phyloP scores from a whole-genome alignment of 2,797 vertebrate genomes.

The Nannoperca obscura region DNA sequence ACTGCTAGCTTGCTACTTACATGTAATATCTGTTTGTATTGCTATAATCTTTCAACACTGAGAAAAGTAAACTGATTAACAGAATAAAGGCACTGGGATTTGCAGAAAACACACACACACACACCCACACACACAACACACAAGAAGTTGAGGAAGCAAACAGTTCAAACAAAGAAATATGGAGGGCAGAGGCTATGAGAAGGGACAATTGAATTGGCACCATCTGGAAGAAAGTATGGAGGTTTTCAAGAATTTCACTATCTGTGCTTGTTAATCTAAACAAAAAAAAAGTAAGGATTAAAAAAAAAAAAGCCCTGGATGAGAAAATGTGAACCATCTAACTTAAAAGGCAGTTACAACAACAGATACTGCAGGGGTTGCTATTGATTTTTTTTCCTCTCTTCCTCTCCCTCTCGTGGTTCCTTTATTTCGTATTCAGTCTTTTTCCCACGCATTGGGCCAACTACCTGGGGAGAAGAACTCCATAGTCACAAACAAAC shows the following conservation, averaged over 20 bases:
- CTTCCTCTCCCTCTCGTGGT: constrained; percentile 48
- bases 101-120: not conserved
- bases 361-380: constrained; percentile 65
- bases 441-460: constrained; percentile 79
- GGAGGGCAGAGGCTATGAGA: not conserved
- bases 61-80: not conserved
- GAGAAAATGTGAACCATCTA: constrained; percentile 68
- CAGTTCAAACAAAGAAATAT: not conserved
- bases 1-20: not conserved
- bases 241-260: constrained; percentile 8
- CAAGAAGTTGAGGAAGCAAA: not conserved
- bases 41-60: not conserved
- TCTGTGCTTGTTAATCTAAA: not conserved
- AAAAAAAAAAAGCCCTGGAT: not conserved
- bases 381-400: constrained; percentile 71
- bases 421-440: constrained; percentile 43
- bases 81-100: not conserved
- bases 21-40: not conserved
- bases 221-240: not conserved
- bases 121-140: not conserved
- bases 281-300: not conserved
- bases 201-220: not conserved
- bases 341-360: constrained; percentile 79
- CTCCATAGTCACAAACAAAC: constrained; percentile 55
- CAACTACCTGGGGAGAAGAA: constrained; percentile 57